Conservation (phyloP, 2,113 vertebrate species). For the Microcebus ravelobensis region DNA sequence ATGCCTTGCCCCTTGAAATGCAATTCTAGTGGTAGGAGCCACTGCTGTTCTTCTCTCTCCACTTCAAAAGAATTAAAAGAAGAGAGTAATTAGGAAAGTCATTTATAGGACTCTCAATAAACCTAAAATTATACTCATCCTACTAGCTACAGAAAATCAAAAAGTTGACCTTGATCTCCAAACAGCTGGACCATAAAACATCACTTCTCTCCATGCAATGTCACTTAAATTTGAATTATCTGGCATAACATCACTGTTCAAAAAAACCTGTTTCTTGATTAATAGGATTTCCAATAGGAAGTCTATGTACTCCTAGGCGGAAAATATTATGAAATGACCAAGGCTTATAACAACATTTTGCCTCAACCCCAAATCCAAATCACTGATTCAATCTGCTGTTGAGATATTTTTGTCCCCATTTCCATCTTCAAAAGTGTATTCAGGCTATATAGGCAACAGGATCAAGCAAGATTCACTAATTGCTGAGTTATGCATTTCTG, state of each 20-base stretch:
- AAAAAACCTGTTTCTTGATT: background rate
- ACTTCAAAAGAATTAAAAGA: slow-evolving; percentile 49
- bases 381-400: background rate
- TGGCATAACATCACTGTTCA: background rate
- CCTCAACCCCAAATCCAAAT: background rate
- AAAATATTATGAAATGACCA: background rate
- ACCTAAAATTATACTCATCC: slow-evolving; percentile 43
- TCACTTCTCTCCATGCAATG: background rate
- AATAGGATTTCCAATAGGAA: slow-evolving; percentile 29
- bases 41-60: slow-evolving; percentile 45
- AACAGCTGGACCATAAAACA: slow-evolving; percentile 39
- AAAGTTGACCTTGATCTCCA: slow-evolving; percentile 51
- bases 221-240: slow-evolving; percentile 62
- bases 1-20: slow-evolving; percentile 18
- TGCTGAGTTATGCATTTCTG: background rate
- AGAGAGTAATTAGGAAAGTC: slow-evolving; percentile 51
- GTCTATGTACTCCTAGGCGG: background rate
- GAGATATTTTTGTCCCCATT: background rate
- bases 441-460: background rate
- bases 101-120: slow-evolving; percentile 30
- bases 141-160: slow-evolving; percentile 42
- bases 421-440: background rate
- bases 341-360: background rate
- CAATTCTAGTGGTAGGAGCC: background rate
- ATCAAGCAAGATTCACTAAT: background rate